These are phyloP conservation scores for Magallana nippona DNA, from an alignment of 2,888 invertebrate genomes.

Conservation along the genomic window DNA sequence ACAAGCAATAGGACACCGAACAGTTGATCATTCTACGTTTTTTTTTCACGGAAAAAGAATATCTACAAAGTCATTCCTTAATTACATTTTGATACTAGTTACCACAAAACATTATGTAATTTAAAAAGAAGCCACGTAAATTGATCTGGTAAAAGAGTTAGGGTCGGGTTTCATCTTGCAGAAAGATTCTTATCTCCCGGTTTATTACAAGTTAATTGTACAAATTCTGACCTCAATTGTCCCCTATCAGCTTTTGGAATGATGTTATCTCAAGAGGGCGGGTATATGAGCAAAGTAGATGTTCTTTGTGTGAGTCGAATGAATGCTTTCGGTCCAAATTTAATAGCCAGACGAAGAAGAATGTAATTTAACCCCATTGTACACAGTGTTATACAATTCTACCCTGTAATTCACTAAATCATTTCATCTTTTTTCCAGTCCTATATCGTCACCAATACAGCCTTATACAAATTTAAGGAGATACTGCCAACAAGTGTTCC, in stretches of 20 bases:
- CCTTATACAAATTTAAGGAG: background rate
- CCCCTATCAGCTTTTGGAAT: background rate
- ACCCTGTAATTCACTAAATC: constrained; percentile 10
- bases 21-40: too few relatives aligned
- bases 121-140: background rate
- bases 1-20: too few relatives aligned
- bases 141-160: background rate
- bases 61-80: too few relatives aligned
- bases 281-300: background rate
- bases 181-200: background rate
- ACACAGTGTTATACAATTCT: background rate
- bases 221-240: constrained; percentile 1
- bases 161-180: background rate
- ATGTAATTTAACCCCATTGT: background rate
- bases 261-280: constrained; percentile 19
- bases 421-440: background rate
- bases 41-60: too few relatives aligned
- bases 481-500: background rate
- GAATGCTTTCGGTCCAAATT: constrained; percentile 5
- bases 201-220: constrained; percentile 28
- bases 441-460: background rate
- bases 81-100: too few relatives aligned
- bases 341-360: background rate
- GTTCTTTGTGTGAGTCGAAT: constrained; percentile 4
- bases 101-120: background rate